These are phyloP conservation scores for Bombus cullumanus DNA, from an alignment of 1,140 invertebrate genomes.

Conservation along the genomic window DNA sequence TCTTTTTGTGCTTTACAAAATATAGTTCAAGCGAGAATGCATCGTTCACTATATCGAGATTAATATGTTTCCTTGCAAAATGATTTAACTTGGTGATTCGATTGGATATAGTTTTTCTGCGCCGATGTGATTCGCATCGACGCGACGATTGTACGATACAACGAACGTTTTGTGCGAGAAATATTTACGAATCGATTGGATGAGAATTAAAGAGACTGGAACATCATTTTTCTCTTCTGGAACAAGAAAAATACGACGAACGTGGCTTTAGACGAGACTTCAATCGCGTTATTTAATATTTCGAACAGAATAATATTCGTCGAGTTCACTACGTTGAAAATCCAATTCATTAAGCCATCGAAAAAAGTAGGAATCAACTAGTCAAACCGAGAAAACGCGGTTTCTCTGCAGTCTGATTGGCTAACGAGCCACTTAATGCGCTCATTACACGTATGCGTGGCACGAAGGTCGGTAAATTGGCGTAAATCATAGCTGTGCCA, in stretches of 20 bases:
- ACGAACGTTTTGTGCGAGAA: no score
- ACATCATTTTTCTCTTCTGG: not conserved
- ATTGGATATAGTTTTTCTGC: no score
- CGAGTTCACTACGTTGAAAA: not conserved
- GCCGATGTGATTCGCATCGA: no score
- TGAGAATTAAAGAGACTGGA: not conserved
- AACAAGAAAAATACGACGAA: not conserved
- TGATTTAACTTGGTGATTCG: no score
- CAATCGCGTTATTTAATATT: not conserved
- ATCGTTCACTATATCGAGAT: no score
- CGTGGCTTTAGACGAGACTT: not conserved
- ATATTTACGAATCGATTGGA: no score
- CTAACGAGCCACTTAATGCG: conserved; percentile 6
- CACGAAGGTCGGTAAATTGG: not conserved
- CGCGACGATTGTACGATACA: no score
- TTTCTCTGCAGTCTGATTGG: not conserved
- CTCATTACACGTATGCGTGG: not conserved
- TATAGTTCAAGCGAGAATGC: no score
- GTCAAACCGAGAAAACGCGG: not conserved
- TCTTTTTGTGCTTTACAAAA: no score
- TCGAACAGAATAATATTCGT: no score
- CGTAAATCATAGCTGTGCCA: not conserved
- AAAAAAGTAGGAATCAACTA: not conserved
- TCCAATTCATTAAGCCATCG: not conserved
- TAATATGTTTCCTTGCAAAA: no score